Base-by-base conservation (phyloP, 2,797 vertebrate species). In the Falco concolor region DNA sequence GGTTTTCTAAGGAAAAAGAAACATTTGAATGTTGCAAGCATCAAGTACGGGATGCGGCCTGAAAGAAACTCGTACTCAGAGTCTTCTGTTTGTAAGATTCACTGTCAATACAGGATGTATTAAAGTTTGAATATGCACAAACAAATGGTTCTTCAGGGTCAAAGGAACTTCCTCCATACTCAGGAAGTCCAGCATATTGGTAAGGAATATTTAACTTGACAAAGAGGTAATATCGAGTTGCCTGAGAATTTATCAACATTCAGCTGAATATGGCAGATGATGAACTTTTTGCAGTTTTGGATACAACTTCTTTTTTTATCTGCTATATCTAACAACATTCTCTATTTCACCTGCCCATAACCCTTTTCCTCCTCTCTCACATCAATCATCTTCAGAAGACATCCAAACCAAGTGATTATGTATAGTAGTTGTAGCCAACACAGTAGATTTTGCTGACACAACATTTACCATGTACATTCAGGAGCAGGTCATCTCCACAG, bases 401-500 rank as follows among this genome's bases (percentile, higher is more conserved):
- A 54, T 30, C 13, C 28, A 63, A 59, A 53, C 24, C 47, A 65
- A 52, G 20, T 28, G 40, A 78, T 72, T 59, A 82, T 42, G 45
- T 28, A 65, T 18, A 84, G 24, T 11, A 75, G 44, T 54, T 69
- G 3, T 7, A 68, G 40, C 15, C 14, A 6, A 42, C 13, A 42
- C 38, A 40, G 38, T 14, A 42, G 40, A 42, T 42, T 42, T 84
- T 34, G 38, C 50, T 86, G 34, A 82, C 18, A 34, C 0, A 4
- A 57, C 21, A 53, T 54, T 61, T 38, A 73, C 7, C 30, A n/a
- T 0, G 2, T 8, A 59, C 3, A 0, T 52, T 59, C 68, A 75
- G 40, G 13, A 61, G 8, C 0, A 68, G 17, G 40, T 69, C 42
- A 57, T 23, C 21, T 34, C 30, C 54, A 40, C 5, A 54, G 47